phyloP scores from a whole-genome alignment of 2,797 vertebrate species.

The Neosilurus mollespiculum region DNA sequence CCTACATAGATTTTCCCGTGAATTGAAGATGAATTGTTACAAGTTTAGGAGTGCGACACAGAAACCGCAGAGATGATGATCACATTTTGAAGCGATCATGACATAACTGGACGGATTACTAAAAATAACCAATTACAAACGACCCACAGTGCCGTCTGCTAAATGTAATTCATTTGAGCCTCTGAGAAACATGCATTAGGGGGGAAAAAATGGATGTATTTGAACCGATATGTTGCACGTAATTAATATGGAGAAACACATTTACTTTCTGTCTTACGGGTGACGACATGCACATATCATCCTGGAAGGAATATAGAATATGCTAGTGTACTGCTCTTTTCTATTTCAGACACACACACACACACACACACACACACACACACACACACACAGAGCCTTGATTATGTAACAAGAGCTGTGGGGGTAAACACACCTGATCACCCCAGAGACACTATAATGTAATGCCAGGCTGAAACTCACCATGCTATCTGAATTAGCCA shows the following conservation, averaged over 20 bases:
- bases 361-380: not conserved
- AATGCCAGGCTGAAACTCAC: conserved; percentile 39
- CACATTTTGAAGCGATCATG: not conserved
- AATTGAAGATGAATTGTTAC: not conserved
- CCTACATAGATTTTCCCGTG: not conserved
- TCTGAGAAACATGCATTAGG: conserved; percentile 4
- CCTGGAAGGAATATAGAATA: not conserved
- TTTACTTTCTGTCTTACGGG: conserved; percentile 14
- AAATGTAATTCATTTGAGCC: not conserved
- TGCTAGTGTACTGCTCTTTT: conserved; percentile 6
- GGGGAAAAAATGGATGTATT: conserved; percentile 4
- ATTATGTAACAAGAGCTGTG: conserved; percentile 44
- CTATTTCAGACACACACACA: not conserved
- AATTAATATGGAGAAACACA: conserved; percentile 31
- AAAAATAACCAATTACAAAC: conserved; percentile 16
- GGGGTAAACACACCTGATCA: conserved; percentile 49
- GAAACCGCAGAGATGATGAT: not conserved
- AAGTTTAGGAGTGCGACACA: not conserved
- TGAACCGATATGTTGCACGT: not conserved
- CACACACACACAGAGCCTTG: conserved; percentile 28
- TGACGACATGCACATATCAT: conserved; percentile 22
- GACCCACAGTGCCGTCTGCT: not conserved
- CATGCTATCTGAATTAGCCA: conserved; percentile 51
- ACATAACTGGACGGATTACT: conserved; percentile 16
- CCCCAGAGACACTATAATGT: conserved; percentile 40